Percentiles rank a stretch among this genome's conserved stretches.
Conservation (phyloP, 2,797 vertebrate genomes). For the Microctenopoma steveboyesi region DNA sequence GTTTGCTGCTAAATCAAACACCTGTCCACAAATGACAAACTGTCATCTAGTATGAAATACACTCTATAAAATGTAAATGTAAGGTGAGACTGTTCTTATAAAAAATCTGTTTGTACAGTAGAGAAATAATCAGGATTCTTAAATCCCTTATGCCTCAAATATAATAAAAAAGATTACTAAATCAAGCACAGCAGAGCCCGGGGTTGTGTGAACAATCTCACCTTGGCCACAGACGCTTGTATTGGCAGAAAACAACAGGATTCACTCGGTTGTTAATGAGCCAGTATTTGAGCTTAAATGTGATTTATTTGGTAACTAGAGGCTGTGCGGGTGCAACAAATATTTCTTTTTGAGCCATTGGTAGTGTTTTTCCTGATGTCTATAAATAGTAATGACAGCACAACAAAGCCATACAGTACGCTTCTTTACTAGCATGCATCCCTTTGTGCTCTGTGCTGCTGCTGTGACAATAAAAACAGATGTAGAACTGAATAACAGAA, state of each 20-base stretch:
- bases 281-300: slow-evolving; percentile 5
- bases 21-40: slow-evolving; percentile 5
- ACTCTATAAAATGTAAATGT: background rate
- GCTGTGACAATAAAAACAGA: background rate
- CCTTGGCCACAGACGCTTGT: background rate
- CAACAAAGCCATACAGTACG: background rate
- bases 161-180: slow-evolving; percentile 7
- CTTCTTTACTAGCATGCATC: background rate
- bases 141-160: slow-evolving; percentile 10
- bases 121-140: slow-evolving; percentile 13
- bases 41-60: background rate
- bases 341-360: slow-evolving; percentile 6
- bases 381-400: background rate
- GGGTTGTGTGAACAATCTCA: slow-evolving; percentile 23
- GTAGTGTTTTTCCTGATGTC: background rate
- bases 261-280: background rate
- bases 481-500: background rate
- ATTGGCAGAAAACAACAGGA: background rate
- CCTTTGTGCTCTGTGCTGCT: slow-evolving; percentile 4
- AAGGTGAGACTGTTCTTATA: background rate
- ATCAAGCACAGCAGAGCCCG: slow-evolving; percentile 5
- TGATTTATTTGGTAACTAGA: slow-evolving; percentile 4
- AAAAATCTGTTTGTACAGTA: background rate
- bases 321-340: background rate
- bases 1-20: background rate